A percentile compares a stretch with the other conserved stretches of the same genome.
These are phyloP conservation scores for Rhinichthys klamathensis DNA, from an alignment of 2,113 vertebrate species.

Conservation along the genomic window DNA sequence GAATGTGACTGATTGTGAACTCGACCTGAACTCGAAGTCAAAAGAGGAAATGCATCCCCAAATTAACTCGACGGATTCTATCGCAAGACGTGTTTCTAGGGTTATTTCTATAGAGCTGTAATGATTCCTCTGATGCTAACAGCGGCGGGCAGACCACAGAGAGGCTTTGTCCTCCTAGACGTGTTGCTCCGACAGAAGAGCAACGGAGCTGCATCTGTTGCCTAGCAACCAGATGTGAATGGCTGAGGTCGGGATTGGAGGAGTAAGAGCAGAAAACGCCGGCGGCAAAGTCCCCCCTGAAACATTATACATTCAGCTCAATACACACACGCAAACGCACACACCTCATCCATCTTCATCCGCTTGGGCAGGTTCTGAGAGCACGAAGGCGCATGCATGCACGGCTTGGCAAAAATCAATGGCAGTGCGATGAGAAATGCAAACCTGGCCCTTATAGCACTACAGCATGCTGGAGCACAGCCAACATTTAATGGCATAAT, in stretches of 20 bases:
- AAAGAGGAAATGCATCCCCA: background rate
- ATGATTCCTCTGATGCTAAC: constrained; percentile 31
- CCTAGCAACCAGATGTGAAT: constrained; percentile 64
- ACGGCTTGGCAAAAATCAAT: constrained; percentile 37
- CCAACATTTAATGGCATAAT: constrained; percentile 46
- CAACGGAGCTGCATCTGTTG: constrained; percentile 55
- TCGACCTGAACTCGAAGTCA: background rate
- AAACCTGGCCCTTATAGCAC: constrained; percentile 32
- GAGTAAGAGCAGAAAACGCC: constrained; percentile 47
- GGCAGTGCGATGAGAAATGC: constrained; percentile 48
- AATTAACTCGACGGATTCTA: background rate
- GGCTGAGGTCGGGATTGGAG: constrained; percentile 50
- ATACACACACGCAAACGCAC: constrained; percentile 41
- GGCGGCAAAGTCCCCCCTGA: constrained; percentile 37
- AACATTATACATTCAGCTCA: constrained; percentile 43
- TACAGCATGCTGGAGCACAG: constrained; percentile 32
- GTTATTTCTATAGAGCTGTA: constrained; percentile 33
- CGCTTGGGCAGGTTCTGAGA: constrained; percentile 26
- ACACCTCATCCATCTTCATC: constrained; percentile 47
- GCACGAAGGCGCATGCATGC: constrained; percentile 13
- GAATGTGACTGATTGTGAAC: background rate
- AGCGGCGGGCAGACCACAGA: constrained; percentile 14
- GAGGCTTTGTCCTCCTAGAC: constrained; percentile 42
- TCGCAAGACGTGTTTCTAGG: background rate
- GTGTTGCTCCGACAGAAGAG: constrained; percentile 27